Evolutionary conservation across 1,140 invertebrate genomes (phyloP).

Genomic region (Nephotettix cincticeps): DNA sequence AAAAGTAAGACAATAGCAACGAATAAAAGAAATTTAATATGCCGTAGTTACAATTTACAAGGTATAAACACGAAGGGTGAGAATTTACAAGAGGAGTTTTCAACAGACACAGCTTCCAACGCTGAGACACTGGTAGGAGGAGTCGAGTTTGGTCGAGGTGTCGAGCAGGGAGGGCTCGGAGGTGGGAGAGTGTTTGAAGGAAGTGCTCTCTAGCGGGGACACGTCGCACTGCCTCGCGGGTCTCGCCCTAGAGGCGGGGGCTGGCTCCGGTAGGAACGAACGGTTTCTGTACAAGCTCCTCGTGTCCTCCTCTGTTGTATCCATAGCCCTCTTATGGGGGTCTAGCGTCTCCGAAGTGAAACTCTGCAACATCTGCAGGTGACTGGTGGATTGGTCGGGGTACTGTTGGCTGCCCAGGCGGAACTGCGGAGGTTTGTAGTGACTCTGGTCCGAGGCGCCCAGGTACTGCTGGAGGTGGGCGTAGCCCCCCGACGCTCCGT

Average conservation of each 20-base stretch:
- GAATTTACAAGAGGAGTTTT: neutral
- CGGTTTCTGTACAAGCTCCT: neutral
- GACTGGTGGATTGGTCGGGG: constrained; percentile 2
- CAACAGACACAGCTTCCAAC: constrained; percentile 10
- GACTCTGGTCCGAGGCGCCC: neutral
- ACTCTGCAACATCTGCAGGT: constrained; percentile 11
- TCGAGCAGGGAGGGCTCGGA: neutral
- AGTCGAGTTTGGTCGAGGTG: neutral
- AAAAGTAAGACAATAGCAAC: too few species aligned
- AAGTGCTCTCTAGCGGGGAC: neutral
- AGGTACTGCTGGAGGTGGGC: constrained; percentile 27
- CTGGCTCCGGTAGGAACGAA: neutral
- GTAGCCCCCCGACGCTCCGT: constrained; percentile 24
- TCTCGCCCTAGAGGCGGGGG: neutral
- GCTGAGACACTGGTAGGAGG: constrained; percentile 8
- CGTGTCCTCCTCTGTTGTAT: neutral
- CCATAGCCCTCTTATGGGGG: neutral
- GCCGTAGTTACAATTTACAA: too few species aligned
- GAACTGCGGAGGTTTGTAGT: neutral
- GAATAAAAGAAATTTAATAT: too few species aligned
- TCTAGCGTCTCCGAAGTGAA: neutral
- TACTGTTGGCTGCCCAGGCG: constrained; percentile 1
- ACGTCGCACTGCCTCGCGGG: neutral
- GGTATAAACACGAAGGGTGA: too few species aligned
- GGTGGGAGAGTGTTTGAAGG: neutral